Evolutionary conservation across 2,797 vertebrate genomes (phyloP).

Genomic region (Lutjanus argentimaculatus): DNA sequence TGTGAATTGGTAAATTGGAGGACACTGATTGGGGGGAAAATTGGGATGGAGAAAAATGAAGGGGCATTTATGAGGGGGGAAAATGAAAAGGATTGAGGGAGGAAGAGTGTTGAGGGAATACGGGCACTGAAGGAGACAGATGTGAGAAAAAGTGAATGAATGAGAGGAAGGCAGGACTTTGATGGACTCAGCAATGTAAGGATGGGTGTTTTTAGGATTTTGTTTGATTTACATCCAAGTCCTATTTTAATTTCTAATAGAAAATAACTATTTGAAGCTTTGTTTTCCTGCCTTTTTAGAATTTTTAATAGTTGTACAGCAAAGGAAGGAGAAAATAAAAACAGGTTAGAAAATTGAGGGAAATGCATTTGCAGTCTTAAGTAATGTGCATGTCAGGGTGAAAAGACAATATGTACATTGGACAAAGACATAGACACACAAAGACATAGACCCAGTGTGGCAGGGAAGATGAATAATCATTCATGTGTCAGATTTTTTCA

Average conservation of each 20-base stretch:
- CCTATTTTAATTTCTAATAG: background rate
- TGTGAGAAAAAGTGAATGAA: conserved; percentile 61
- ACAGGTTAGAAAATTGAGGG: conserved; percentile 9
- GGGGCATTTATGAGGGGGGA: background rate
- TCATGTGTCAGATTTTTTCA: background rate
- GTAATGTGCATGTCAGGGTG: conserved; percentile 1
- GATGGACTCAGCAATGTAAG: conserved; percentile 20
- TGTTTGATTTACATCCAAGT: conserved; percentile 6
- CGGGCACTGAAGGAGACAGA: conserved; percentile 21
- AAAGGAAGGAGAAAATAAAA: conserved; percentile 3
- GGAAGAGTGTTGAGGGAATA: conserved; percentile 10
- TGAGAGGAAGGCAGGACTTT: conserved; percentile 37
- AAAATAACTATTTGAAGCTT: background rate
- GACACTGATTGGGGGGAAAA: conserved; percentile 6
- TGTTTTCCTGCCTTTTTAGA: conserved; percentile 6
- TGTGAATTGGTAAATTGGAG: conserved; percentile 44
- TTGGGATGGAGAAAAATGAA: conserved; percentile 1
- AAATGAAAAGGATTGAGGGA: background rate
- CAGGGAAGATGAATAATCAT: conserved; percentile 2
- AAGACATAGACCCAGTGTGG: background rate
- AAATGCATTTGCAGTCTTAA: background rate
- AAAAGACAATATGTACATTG: conserved; percentile 4
- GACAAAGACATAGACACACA: background rate
- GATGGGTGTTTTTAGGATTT: conserved; percentile 22
- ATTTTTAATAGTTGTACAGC: conserved; percentile 14